phyloP scores from a whole-genome alignment of 30 jellyfish, hydroid and myxozoan species.

The Aurelia sp. region DNA sequence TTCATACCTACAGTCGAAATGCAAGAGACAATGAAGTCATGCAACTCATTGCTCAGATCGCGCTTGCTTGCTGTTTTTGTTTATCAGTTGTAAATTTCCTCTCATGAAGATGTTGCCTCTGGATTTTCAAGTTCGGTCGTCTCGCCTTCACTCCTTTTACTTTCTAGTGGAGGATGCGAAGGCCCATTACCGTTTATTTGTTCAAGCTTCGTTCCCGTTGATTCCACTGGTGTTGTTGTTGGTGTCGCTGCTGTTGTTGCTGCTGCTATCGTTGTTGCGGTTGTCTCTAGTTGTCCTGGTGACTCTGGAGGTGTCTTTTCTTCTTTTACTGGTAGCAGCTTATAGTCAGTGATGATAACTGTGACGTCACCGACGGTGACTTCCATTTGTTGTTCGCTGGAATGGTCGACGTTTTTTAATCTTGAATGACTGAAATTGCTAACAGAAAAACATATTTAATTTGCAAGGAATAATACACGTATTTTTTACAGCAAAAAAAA shows the following conservation, averaged over 20 bases:
- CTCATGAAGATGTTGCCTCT: too few relatives aligned
- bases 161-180: too few relatives aligned
- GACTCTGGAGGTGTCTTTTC: slow-evolving; percentile 80
- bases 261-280: not conserved
- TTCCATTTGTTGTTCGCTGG: slow-evolving; percentile 88
- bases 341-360: slow-evolving; percentile 94
- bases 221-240: not conserved
- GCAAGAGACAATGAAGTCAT: too few relatives aligned
- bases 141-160: too few relatives aligned
- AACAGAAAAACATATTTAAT: not conserved
- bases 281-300: slow-evolving; percentile 28
- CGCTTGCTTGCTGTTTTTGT: too few relatives aligned
- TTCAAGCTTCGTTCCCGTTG: not conserved
- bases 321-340: slow-evolving; percentile 81
- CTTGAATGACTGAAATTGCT: slow-evolving; percentile 56
- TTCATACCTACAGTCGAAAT: too few relatives aligned
- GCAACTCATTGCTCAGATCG: too few relatives aligned
- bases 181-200: not conserved
- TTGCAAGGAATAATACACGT: too few relatives aligned
- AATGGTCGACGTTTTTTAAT: slow-evolving; percentile 76
- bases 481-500: too few relatives aligned
- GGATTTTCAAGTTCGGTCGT: too few relatives aligned
- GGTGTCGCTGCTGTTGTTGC: not conserved
- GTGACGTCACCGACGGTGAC: slow-evolving; percentile 97
- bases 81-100: too few relatives aligned